A percentile compares a stretch with the other conserved stretches of the same genome.
phyloP scores from a whole-genome alignment of 2,888 invertebrate species.

The Drosophila mimica region DNA sequence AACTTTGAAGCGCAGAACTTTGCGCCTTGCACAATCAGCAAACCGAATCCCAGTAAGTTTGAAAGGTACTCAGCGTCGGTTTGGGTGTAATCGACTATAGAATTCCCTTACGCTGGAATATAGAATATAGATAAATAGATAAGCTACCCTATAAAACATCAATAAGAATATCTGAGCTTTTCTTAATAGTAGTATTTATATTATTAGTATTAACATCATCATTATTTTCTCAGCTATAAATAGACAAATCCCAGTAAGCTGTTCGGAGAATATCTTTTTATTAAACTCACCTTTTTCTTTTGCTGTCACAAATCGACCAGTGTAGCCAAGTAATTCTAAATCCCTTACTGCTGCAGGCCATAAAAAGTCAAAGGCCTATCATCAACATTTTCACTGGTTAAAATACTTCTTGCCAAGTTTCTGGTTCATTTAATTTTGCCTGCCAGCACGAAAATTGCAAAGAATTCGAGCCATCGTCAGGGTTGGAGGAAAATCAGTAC shows the following conservation, averaged over 20 bases:
- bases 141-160: not conserved
- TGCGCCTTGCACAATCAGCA: constrained; percentile 64
- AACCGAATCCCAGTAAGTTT: constrained; percentile 46
- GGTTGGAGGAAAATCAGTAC: constrained; percentile 16
- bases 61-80: constrained; percentile 38
- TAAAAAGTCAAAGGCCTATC: constrained; percentile 47
- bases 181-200: not conserved
- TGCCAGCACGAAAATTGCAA: constrained; percentile 18
- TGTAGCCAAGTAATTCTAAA: not conserved
- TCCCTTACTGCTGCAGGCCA: constrained; percentile 24
- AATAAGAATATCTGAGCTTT: not conserved
- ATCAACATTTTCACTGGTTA: constrained; percentile 50
- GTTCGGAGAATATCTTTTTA: not conserved
- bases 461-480: constrained; percentile 12
- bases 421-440: constrained; percentile 68
- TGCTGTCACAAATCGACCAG: not conserved
- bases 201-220: not conserved
- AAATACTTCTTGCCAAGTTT: constrained; percentile 66
- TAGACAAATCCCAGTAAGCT: not conserved
- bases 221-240: not conserved
- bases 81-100: not conserved
- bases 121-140: not conserved
- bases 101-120: constrained; percentile 5
- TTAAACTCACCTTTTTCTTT: not conserved
- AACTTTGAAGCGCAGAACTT: constrained; percentile 70